Evolutionary conservation across 2,113 vertebrate genomes (phyloP).

Genomic region (Struthidea cinerea): DNA sequence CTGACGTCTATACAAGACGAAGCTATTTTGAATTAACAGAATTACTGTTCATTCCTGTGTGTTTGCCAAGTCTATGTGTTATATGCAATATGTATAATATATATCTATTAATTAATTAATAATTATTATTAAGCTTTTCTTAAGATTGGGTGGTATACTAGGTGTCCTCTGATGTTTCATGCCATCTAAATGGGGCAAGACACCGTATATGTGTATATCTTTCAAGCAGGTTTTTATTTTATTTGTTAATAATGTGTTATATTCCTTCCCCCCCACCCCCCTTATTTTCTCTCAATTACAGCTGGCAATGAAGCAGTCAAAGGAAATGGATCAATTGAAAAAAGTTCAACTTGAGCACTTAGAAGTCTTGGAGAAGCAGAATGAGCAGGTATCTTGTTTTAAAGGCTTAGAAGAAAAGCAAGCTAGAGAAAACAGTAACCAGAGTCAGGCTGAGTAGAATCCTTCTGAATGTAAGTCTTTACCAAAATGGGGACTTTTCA

Average conservation of each 20-base stretch:
- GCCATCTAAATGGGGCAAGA: background rate
- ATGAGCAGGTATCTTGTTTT: constrained; percentile 87
- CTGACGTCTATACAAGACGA: background rate
- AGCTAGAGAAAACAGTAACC: background rate
- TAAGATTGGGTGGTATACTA: background rate
- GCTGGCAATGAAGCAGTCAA: constrained; percentile 97
- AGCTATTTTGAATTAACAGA: background rate
- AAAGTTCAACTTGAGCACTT: constrained; percentile 94
- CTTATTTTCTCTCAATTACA: constrained; percentile 50
- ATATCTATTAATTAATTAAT: background rate
- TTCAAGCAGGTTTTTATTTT: background rate
- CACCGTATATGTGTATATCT: background rate
- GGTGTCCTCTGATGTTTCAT: background rate
- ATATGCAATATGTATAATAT: background rate
- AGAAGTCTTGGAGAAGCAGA: constrained; percentile 95
- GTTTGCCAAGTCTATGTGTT: background rate
- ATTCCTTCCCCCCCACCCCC: background rate
- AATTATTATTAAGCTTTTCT: background rate
- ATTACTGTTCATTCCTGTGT: background rate
- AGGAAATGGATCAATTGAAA: constrained; percentile 95
- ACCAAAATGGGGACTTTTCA: background rate
- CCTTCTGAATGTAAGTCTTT: background rate
- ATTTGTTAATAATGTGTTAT: background rate
- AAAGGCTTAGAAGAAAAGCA: background rate
- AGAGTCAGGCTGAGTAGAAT: background rate